These are phyloP conservation scores for Meriones unguiculatus DNA, from an alignment of 2,113 vertebrate species.

Conservation along the genomic window DNA sequence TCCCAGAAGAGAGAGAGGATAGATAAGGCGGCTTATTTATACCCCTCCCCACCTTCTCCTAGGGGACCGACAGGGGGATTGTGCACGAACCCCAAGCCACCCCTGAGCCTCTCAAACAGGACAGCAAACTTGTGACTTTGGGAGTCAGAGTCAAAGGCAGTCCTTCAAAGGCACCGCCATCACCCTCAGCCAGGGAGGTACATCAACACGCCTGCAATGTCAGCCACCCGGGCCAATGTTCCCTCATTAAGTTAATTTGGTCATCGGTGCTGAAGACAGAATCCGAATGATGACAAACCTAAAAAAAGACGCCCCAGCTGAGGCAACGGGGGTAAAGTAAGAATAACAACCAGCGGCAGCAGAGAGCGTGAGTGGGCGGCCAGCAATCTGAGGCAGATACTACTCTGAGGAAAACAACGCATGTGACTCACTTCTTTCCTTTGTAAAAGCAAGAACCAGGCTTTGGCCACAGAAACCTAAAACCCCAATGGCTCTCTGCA, in stretches of 20 bases:
- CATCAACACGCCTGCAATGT: constrained; percentile 18
- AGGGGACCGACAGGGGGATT: not conserved
- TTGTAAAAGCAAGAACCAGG: constrained; percentile 76
- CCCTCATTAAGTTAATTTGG: constrained; percentile 61
- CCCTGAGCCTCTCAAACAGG: not conserved
- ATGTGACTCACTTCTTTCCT: constrained; percentile 81
- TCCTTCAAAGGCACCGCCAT: constrained; percentile 44
- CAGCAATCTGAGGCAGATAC: constrained; percentile 81
- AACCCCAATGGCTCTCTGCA: constrained; percentile 67
- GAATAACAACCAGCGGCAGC: constrained; percentile 58
- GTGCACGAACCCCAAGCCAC: not conserved
- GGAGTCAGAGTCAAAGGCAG: constrained; percentile 40
- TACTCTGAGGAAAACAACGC: constrained; percentile 76
- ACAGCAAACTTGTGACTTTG: constrained; percentile 38
- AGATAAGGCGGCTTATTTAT: not conserved
- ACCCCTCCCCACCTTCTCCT: not conserved
- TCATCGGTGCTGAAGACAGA: constrained; percentile 47
- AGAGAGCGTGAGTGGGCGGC: constrained; percentile 79
- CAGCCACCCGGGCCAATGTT: not conserved
- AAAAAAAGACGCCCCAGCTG: not conserved
- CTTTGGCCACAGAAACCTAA: constrained; percentile 64
- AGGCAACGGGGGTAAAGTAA: constrained; percentile 47
- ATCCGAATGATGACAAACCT: not conserved
- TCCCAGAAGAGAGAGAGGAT: constrained; percentile 30
- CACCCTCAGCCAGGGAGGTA: constrained; percentile 2